Percentiles rank a stretch among this genome's conserved stretches.
These are phyloP conservation scores for Monochamus saltuarius DNA, from an alignment of 1,140 invertebrate species.

Conservation along the genomic window DNA sequence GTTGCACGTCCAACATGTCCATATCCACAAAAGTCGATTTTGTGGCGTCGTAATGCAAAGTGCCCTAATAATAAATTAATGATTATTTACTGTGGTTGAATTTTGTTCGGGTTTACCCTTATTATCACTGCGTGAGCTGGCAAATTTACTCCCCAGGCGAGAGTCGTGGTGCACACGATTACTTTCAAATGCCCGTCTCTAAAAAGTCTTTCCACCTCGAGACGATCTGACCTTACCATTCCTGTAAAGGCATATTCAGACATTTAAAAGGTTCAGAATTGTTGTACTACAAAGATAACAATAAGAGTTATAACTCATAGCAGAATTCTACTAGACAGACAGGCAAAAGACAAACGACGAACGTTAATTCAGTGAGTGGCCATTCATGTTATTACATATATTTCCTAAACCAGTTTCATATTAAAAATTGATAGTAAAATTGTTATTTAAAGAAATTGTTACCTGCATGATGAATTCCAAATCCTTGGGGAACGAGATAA, in stretches of 20 bases:
- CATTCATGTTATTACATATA: too few species aligned
- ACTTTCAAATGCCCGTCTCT: conserved; percentile 87
- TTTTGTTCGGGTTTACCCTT: conserved; percentile 60
- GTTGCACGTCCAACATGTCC: conserved; percentile 95
- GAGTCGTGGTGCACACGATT: conserved; percentile 94
- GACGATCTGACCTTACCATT: conserved; percentile 78
- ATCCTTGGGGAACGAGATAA: conserved; percentile 84
- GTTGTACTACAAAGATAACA: too few species aligned
- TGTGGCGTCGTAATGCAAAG: conserved; percentile 96
- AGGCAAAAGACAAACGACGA: too few species aligned
- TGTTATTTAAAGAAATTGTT: conserved; percentile 11
- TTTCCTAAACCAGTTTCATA: too few species aligned
- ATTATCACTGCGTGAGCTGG: conserved; percentile 98
- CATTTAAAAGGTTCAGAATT: conserved; percentile 5
- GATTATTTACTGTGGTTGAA: not conserved
- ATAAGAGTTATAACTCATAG: too few species aligned
- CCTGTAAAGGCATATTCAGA: conserved; percentile 55
- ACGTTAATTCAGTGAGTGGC: too few species aligned
- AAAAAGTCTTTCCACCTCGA: conserved; percentile 83
- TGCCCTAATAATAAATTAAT: conserved; percentile 68
- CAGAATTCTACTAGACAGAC: too few species aligned
- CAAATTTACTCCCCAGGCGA: conserved; percentile 99
- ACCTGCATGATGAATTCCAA: conserved; percentile 97
- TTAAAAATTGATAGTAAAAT: too few species aligned
- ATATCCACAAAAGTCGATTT: conserved; percentile 93